Base-by-base conservation (phyloP, 2,797 vertebrate genomes). In the Zenarchopterus dispar region DNA sequence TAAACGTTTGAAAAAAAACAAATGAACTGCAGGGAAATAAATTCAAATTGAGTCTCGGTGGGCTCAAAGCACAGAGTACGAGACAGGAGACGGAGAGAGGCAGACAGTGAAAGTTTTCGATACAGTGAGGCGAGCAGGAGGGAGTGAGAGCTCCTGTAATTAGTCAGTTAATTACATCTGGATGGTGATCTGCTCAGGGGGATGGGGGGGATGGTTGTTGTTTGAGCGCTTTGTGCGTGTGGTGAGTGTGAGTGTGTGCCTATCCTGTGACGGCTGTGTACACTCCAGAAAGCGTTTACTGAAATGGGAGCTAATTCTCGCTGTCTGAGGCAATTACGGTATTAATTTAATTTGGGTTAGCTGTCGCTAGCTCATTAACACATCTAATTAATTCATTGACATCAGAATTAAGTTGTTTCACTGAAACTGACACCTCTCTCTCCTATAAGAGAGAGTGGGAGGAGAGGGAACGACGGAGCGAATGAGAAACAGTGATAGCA, bases 381-480 rank as follows among this genome's bases (percentile, higher is more conserved):
- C 96, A 93, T 97, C 95, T 98, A 98, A 98, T 98, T 98, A 99
- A 98, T 98, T 98, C 96, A 96, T 96, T 98, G 97, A 98, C 97
- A 97, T 98, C 95, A 93, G 95, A 96, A 98, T 98, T 97, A 98
- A 98, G 97, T 96, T 96, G 97, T 99, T 96, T 98, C 95, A 94
- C 96, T 96, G 95, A 97, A 98, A 97, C 94, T 97, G 96, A 96
- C 95, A 95, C 96, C 95, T 97, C 95, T 93, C 95, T 93, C 95
- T 93, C 80, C 74, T 56, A 75, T 33, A 75, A 70, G 74, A 71
- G 86, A 62, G 79, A 73, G 87, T 85, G 82, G 85, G 86, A 83
- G 81, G 85, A 79, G 81, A 84, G 77, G 74, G 41, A 73, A 77
- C 44, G 62, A 84, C 81, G 85, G 85, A 84, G 80, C 88, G 85